A percentile compares a stretch with the other conserved stretches of the same genome.
Conservation (phyloP, 1,140 invertebrate genomes). For the Stegodyphus dumicola region DNA sequence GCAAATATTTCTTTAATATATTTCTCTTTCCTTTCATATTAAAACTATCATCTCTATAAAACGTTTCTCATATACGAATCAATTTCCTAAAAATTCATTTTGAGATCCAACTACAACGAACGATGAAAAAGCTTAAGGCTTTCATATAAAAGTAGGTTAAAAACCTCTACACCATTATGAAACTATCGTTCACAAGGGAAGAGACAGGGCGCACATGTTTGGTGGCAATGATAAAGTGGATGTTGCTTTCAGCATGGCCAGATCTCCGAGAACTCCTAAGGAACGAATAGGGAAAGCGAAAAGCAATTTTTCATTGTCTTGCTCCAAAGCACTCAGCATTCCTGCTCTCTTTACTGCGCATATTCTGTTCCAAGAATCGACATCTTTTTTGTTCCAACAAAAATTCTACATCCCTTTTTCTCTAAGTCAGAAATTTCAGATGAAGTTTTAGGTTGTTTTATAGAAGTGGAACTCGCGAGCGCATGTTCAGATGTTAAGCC, state of each 20-base stretch:
- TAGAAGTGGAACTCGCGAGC: too few species aligned
- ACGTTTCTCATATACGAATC: too few species aligned
- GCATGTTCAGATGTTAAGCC: too few species aligned
- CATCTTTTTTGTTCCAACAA: too few species aligned
- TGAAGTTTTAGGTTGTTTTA: too few species aligned
- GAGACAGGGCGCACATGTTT: conserved; percentile 13
- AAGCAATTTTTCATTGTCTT: conserved; percentile 47
- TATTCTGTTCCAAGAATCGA: too few species aligned
- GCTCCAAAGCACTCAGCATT: conserved; percentile 24
- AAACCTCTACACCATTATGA: conserved; percentile 4
- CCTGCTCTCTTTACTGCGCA: not conserved
- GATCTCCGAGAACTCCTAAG: conserved; percentile 14
- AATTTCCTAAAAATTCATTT: too few species aligned
- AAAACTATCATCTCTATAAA: too few species aligned
- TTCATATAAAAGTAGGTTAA: not conserved
- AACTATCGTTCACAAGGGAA: conserved; percentile 25
- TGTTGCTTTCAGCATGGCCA: conserved; percentile 12
- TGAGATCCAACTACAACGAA: not conserved
- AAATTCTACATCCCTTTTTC: too few species aligned
- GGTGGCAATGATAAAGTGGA: conserved; percentile 26
- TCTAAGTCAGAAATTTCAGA: too few species aligned
- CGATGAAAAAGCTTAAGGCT: not conserved
- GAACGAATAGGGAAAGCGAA: conserved; percentile 21
- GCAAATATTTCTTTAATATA: not conserved
- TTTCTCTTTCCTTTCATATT: too few species aligned